phyloP scores from a whole-genome alignment of 1,140 invertebrate genomes.

The Heliconius hermathena region DNA sequence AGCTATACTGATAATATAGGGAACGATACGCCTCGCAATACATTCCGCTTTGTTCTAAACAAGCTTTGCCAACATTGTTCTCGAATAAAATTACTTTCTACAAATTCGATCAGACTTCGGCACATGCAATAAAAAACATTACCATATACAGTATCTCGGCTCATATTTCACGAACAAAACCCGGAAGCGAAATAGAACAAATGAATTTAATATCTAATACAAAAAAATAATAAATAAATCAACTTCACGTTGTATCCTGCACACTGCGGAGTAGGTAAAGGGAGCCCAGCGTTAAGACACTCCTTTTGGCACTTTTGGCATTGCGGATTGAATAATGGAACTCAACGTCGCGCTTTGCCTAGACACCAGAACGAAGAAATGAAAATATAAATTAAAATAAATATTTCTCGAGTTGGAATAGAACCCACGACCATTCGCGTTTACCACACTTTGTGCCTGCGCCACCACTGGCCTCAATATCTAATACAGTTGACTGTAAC shows the following conservation, averaged over 20 bases:
- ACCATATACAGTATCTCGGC: constrained; percentile 19
- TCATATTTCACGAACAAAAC: constrained; percentile 30
- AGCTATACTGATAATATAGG: not conserved
- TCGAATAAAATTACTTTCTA: constrained; percentile 17
- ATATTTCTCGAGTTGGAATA: too few relatives aligned
- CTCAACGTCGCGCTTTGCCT: too few relatives aligned
- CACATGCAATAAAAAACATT: constrained; percentile 32
- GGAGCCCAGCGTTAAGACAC: too few relatives aligned
- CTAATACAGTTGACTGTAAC: not conserved
- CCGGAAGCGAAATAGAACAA: constrained; percentile 8
- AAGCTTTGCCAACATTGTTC: constrained; percentile 23
- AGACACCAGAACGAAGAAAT: too few relatives aligned
- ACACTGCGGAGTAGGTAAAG: too few relatives aligned
- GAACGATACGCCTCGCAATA: not conserved
- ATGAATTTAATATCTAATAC: not conserved
- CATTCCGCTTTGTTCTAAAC: not conserved
- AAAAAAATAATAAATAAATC: not conserved
- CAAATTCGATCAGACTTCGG: constrained; percentile 22
- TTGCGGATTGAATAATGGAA: too few relatives aligned
- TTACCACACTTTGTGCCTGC: too few relatives aligned
- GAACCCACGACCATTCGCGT: too few relatives aligned
- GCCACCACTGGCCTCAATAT: not conserved
- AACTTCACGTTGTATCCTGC: too few relatives aligned
- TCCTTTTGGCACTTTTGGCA: too few relatives aligned
- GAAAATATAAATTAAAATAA: too few relatives aligned